Conservation (phyloP, 2,113 vertebrate genomes). For the Anolis sagrei region DNA sequence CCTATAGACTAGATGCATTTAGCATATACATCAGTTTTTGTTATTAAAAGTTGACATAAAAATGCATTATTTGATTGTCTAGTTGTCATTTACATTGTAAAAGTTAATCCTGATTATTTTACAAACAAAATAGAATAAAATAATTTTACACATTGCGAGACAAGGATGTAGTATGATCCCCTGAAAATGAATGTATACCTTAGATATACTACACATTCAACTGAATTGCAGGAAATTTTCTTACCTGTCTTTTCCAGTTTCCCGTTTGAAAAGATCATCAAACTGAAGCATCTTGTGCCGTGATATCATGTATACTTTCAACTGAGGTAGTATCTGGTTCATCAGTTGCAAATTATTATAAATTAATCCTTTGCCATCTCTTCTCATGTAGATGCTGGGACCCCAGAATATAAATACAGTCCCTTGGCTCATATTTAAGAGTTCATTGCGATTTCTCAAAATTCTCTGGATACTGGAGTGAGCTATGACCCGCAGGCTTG, state of each 20-base stretch:
- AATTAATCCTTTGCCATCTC: conserved; percentile 93
- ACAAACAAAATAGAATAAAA: not conserved
- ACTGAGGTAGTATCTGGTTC: conserved; percentile 91
- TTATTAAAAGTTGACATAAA: conserved; percentile 37
- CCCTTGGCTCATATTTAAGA: conserved; percentile 92
- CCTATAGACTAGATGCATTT: not conserved
- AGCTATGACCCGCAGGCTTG: conserved; percentile 92
- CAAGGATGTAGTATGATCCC: not conserved
- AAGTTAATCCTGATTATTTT: conserved; percentile 52
- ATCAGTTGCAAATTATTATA: conserved; percentile 97
- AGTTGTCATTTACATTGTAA: conserved; percentile 45
- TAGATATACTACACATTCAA: conserved; percentile 27
- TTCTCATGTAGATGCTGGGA: conserved; percentile 96
- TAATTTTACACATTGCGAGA: conserved; percentile 25
- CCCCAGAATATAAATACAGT: conserved; percentile 98
- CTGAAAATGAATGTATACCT: not conserved
- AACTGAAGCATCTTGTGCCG: conserved; percentile 98
- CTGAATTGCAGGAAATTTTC: conserved; percentile 1
- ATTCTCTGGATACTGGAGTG: conserved; percentile 97
- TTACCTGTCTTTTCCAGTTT: conserved; percentile 98
- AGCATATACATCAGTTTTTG: conserved; percentile 16
- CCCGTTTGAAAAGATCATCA: conserved; percentile 95
- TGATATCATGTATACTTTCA: conserved; percentile 93
- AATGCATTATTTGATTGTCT: conserved; percentile 36
- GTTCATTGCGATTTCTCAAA: conserved; percentile 87